These are phyloP conservation scores for Oncorhynchus tshawytscha DNA, from an alignment of 2,113 vertebrate genomes.

Conservation along the genomic window DNA sequence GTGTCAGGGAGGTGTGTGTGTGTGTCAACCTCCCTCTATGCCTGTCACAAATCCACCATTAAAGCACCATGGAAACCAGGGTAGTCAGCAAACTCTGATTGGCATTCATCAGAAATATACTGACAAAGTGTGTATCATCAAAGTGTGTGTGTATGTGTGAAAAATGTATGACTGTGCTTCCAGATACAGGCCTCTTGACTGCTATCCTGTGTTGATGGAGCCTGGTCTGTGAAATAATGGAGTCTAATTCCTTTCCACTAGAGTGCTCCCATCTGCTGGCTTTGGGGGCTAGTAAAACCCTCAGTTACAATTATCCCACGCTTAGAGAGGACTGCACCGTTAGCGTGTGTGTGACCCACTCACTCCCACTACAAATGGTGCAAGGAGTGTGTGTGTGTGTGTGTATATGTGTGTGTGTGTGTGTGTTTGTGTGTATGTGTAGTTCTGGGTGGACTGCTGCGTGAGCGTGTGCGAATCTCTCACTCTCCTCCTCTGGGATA, in stretches of 20 bases:
- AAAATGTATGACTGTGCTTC: not conserved
- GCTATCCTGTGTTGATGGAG: slow-evolving; percentile 27
- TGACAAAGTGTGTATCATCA: not conserved
- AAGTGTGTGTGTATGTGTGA: not conserved
- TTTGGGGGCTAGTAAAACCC: slow-evolving; percentile 59
- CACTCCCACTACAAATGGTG: slow-evolving; percentile 4
- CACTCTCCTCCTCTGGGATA: slow-evolving; percentile 27
- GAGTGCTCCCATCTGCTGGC: slow-evolving; percentile 63
- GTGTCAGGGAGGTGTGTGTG: no score
- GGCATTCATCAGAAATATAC: no score
- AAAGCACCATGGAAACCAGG: slow-evolving; percentile 14
- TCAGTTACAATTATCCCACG: slow-evolving; percentile 57
- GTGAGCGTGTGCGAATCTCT: slow-evolving; percentile 9
- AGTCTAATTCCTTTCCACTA: slow-evolving; percentile 66
- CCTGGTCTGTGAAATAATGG: slow-evolving; percentile 58
- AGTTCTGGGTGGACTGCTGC: not conserved
- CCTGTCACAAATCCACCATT: slow-evolving; percentile 19
- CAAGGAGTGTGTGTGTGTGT: no score
- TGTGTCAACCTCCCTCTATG: not conserved
- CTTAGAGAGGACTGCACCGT: slow-evolving; percentile 33
- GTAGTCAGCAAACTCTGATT: slow-evolving; percentile 28
- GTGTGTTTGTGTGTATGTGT: not conserved
- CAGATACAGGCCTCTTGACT: not conserved
- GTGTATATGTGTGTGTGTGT: not conserved
- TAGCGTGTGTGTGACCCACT: slow-evolving; percentile 40